These are phyloP conservation scores for Proctacanthus coquilletti DNA, from an alignment of 1,140 invertebrate species.

Conservation along the genomic window DNA sequence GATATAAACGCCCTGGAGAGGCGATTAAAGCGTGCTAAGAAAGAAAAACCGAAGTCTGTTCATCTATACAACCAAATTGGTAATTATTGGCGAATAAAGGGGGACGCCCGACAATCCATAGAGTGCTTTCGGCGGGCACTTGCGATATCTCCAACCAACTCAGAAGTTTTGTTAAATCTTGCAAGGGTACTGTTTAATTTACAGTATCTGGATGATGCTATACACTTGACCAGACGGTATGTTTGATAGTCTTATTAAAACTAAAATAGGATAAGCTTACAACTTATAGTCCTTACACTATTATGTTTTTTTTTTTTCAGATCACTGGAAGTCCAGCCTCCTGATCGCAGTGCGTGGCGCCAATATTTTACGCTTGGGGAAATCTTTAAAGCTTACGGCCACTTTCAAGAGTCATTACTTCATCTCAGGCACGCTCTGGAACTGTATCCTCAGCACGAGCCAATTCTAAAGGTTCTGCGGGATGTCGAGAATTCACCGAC, in stretches of 20 bases:
- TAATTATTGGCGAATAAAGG: conserved; percentile 76
- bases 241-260: not conserved
- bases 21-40: conserved; percentile 62
- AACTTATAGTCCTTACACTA: conserved; percentile 1
- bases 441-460: conserved; percentile 65
- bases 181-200: conserved; percentile 70
- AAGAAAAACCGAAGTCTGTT: conserved; percentile 74
- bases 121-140: conserved; percentile 75
- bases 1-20: conserved; percentile 64
- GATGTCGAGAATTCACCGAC: conserved; percentile 61
- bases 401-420: conserved; percentile 63
- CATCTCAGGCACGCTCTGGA: conserved; percentile 67
- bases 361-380: conserved; percentile 78
- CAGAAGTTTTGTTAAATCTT: conserved; percentile 68
- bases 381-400: conserved; percentile 72
- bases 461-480: conserved; percentile 56
- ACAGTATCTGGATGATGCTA: conserved; percentile 77
- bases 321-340: conserved; percentile 53
- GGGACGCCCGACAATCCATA: conserved; percentile 66
- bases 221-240: conserved; percentile 60
- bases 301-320: conserved; percentile 4
- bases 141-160: conserved; percentile 70
- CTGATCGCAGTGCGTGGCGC: conserved; percentile 73
- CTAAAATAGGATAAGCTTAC: not conserved
- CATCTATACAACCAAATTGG: conserved; percentile 79